phyloP scores from a whole-genome alignment of 2,797 vertebrate species.

The Alcedo atthis region DNA sequence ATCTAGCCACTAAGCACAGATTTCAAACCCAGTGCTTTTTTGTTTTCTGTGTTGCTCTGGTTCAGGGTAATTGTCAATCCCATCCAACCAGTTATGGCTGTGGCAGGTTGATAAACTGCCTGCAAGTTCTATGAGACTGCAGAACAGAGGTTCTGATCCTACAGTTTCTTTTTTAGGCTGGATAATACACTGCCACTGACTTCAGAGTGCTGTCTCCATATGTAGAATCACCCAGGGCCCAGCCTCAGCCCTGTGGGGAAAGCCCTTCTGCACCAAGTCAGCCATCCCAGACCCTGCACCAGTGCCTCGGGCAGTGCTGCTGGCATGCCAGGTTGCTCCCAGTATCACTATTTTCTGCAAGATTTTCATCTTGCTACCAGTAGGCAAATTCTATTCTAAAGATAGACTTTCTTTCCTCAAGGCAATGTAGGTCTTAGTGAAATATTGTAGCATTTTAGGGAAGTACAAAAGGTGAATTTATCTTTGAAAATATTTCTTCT shows the following conservation, averaged over 20 bases:
- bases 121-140: too few species aligned
- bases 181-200: background rate
- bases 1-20: background rate
- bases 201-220: background rate
- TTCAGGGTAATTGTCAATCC: background rate
- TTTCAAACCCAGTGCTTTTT: background rate
- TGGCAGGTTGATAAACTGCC: accelerated
- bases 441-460: background rate
- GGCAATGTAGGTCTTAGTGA: background rate
- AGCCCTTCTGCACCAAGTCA: background rate
- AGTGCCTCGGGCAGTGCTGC: background rate
- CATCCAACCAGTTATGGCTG: accelerated
- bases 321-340: accelerated
- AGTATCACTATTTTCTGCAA: accelerated
- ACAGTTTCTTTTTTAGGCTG: background rate
- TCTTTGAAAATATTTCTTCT: background rate
- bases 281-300: background rate
- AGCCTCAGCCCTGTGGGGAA: background rate
- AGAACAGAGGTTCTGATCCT: background rate
- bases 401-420: background rate
- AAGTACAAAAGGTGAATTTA: background rate
- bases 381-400: background rate
- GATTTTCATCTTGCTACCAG: background rate
- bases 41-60: background rate
- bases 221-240: background rate